phyloP scores from a whole-genome alignment of 2,113 vertebrate species.

The Isichthys henryi region DNA sequence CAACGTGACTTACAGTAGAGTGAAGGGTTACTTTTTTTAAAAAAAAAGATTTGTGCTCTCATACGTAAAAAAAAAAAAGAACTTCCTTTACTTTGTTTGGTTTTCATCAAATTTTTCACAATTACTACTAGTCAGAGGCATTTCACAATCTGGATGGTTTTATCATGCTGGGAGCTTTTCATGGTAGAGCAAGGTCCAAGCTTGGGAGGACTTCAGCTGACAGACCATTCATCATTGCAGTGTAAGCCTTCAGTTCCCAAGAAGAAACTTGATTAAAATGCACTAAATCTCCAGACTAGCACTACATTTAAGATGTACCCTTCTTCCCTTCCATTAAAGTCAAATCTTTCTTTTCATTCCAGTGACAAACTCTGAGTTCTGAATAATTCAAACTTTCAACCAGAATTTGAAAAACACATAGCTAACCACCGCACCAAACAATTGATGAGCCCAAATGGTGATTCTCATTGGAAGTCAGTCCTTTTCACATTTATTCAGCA shows the following conservation, averaged over 20 bases:
- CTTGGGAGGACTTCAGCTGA: constrained; percentile 4
- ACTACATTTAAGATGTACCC: not conserved
- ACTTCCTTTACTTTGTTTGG: constrained; percentile 16
- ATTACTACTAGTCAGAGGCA: not conserved
- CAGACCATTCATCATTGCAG: constrained; percentile 20
- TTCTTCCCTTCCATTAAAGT: not conserved
- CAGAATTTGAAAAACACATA: not conserved
- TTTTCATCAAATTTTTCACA: constrained; percentile 5
- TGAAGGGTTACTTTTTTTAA: not conserved
- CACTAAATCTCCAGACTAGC: not conserved
- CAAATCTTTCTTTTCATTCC: not conserved
- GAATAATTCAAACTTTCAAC: not conserved
- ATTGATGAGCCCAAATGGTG: not conserved
- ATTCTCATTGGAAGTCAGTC: not conserved
- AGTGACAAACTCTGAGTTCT: not conserved
- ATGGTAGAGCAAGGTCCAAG: constrained; percentile 35
- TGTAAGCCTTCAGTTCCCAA: constrained; percentile 12
- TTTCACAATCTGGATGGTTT: not conserved
- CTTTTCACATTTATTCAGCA: not conserved
- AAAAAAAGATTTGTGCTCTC: not conserved
- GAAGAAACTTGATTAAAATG: constrained; percentile 12
- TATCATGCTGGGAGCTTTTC: constrained; percentile 41
- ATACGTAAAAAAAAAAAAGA: not conserved
- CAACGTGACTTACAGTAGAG: not conserved
- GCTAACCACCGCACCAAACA: not conserved